Conservation (phyloP, 2,113 vertebrate genomes). For the Callorhinus ursinus region DNA sequence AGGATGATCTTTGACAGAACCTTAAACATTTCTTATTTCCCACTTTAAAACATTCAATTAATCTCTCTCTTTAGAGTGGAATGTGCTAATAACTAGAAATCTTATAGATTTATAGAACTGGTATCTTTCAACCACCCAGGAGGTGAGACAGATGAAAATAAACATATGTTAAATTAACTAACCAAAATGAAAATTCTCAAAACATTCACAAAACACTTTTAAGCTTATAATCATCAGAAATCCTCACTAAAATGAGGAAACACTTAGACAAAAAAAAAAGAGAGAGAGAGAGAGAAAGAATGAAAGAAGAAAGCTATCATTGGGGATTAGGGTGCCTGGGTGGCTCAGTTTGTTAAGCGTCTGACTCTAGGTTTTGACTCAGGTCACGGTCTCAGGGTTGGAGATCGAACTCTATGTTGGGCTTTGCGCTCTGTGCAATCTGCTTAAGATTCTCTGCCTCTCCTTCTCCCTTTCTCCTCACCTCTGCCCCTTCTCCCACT, state of each 20-base stretch:
- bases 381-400: not conserved
- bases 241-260: conserved; percentile 5
- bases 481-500: not conserved
- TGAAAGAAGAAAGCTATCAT: not conserved
- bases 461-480: not conserved
- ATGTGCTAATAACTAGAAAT: not conserved
- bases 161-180: not conserved
- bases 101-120: not conserved
- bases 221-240: not conserved
- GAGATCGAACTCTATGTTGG: not conserved
- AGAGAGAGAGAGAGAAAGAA: not conserved
- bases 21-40: not conserved
- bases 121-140: not conserved
- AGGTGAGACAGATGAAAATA: not conserved
- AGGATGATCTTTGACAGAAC: not conserved
- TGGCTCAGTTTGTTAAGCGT: not conserved
- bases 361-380: not conserved
- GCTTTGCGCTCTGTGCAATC: not conserved
- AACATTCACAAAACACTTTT: not conserved
- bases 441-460: not conserved
- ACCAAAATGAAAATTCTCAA: not conserved
- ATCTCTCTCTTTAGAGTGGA: not conserved
- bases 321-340: not conserved
- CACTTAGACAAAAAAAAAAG: not conserved
- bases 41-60: not conserved